phyloP scores from a whole-genome alignment of 64 coral and sea anemone genomes.

The Exaiptasia diaphana region DNA sequence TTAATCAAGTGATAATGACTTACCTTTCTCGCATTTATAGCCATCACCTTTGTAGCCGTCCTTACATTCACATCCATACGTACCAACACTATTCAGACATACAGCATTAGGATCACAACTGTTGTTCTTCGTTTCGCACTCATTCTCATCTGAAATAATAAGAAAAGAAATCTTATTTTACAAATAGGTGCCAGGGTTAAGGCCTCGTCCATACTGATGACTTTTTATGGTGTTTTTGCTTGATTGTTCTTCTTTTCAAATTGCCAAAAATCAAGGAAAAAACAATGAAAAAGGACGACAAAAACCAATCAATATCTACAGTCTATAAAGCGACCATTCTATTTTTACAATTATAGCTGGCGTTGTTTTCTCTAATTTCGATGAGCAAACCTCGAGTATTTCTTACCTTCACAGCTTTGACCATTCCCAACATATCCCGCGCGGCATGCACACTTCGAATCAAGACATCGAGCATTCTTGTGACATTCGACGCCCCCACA shows the following conservation, averaged over 20 bases:
- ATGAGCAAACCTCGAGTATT: too few species aligned
- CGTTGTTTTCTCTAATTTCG: too few species aligned
- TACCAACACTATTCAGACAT: background rate
- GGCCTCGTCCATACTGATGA: too few species aligned
- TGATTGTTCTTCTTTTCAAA: too few species aligned
- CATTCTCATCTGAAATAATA: background rate
- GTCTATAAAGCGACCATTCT: too few species aligned
- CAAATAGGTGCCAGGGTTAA: too few species aligned
- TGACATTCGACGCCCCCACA: background rate
- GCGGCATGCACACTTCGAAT: background rate
- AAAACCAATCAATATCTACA: too few species aligned
- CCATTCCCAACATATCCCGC: background rate
- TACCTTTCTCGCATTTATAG: background rate
- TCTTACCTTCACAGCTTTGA: constrained; percentile 5
- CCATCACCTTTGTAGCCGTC: constrained; percentile 1
- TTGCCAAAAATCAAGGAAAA: too few species aligned
- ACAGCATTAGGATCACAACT: constrained; percentile 5
- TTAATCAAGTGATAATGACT: background rate
- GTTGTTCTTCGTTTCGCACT: background rate
- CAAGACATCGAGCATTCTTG: background rate
- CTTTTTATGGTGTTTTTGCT: too few species aligned
- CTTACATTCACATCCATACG: background rate
- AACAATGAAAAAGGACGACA: too few species aligned
- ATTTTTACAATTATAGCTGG: too few species aligned
- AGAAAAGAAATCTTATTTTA: too few species aligned